Evolutionary conservation across 2,113 vertebrate genomes (phyloP).

Genomic region (Microcebus tavaratra): DNA sequence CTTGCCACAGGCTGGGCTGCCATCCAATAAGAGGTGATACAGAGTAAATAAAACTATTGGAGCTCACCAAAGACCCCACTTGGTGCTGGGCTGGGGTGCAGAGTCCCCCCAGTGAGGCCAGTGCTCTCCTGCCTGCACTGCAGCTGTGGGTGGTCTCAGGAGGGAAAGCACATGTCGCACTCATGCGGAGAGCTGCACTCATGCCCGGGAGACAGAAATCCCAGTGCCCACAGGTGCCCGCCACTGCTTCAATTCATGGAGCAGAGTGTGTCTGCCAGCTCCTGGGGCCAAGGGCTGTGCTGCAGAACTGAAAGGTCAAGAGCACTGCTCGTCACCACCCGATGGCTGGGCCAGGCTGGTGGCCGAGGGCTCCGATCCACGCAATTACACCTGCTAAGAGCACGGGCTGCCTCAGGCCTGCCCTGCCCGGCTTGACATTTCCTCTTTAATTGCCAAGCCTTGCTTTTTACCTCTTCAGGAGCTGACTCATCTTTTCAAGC

Average conservation of each 20-base stretch:
- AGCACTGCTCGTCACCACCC: background rate
- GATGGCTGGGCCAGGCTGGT: background rate
- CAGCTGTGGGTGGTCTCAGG: background rate
- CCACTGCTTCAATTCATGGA: background rate
- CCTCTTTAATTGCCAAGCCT: constrained; percentile 13
- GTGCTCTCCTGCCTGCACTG: background rate
- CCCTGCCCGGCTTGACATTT: constrained; percentile 36
- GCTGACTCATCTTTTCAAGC: constrained; percentile 11
- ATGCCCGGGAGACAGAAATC: background rate
- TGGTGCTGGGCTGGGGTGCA: background rate
- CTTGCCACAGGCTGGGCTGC: background rate
- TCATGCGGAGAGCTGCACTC: background rate
- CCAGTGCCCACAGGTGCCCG: background rate
- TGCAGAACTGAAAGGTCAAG: constrained; percentile 27
- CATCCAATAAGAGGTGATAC: background rate
- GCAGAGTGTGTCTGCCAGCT: background rate
- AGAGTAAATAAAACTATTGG: background rate
- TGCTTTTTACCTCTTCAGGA: constrained; percentile 35
- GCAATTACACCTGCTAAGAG: constrained; percentile 13
- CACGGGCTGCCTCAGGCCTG: background rate
- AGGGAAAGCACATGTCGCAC: background rate
- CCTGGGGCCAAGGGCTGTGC: background rate
- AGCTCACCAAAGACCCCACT: background rate
- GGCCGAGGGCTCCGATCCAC: background rate
- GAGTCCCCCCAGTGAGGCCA: background rate